Evolutionary conservation across 2,888 invertebrate genomes (phyloP), one percentile per base, ranked within the genome.

Genomic region (Camponotus fellah): DNA sequence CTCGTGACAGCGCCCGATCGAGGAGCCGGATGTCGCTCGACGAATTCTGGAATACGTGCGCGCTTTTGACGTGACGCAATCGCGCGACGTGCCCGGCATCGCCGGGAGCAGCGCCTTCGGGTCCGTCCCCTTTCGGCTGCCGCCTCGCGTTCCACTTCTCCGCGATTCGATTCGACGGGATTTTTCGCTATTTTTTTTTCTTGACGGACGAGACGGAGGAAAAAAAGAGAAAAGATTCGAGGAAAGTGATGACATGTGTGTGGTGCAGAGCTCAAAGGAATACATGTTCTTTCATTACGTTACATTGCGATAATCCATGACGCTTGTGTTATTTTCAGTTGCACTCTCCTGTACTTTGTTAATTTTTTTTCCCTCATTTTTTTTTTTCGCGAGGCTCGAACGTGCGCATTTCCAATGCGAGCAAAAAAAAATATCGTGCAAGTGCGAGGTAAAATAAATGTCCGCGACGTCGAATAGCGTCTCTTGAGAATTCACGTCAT

Each of bases 401-500:
- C 32, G n/a, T 14, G 60, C 2, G 49, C 34, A 21, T 40, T 37
- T 65, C 5, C n/a, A 40, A n/a, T 26, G 58, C 21, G 66, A 60
- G n/a, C n/a, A 26, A 26, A 26, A 26, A 26, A 26, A 26, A 26
- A 26, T 26, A 26, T 26, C 26, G 26, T 2, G 26, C 26, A 4
- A 69, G 60, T 66, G 66, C 58, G 43, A n/a, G 26, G 58, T 21
- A n/a, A 34, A 17, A 49, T 37, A 64, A 37, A 17, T 9, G 46
- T 34, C 69, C 10, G 53, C 40, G 43, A 56, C 26, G 21, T 77
- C 66, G 58, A 26, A 66, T 77, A 40, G 79, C 68, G 68, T 79
- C 46, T 60, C 34, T 58, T 40, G 34, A 79, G 79, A 79, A 79
- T 60, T 17, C 69, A 46, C 79, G 79, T 79, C 69, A 79, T 79